Evolutionary conservation across 2,797 vertebrate genomes (phyloP), one percentile per base, ranked within the genome.

Genomic region (Sebastiscus tertius): DNA sequence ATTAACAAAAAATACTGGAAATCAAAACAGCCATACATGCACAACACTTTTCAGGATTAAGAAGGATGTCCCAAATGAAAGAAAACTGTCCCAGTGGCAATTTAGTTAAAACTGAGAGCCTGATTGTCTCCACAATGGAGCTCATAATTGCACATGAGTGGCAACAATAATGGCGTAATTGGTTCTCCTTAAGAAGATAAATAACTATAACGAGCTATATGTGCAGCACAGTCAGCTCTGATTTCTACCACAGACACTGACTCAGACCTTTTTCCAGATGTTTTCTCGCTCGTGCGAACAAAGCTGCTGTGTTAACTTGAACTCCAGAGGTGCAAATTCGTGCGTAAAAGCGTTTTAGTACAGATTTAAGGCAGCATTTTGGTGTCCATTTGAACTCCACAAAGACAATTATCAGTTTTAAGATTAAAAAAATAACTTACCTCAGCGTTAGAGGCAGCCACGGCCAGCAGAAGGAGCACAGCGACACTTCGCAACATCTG

Each of bases 401-500:
- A 54, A 33, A 67, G 3, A 34, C 8, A 33, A 18, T 1, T 1
- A 3, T 14, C 24, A 31, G 52, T 67, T 67, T 62, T 63, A 4
- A 58, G 24, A 60, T 6, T 20, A 2, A 42, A 22, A 75, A 11
- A 20, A 54, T 49, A 93, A 95, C 93, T 95, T 92, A 96, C 96
- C 95, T 96, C 93, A 0, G 95, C 95, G 65, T 80, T 64, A 46
- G 71, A 89, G 80, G 84, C 87, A 59, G 93, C 91, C 46, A 66
- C 76, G 59, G 91, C 87, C 56, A 96, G 88, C 80, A 95, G 86
- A 14, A 95, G 80, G 59, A 96, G 85, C 80, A 70, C 92, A 7
- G 93, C 81, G 63, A 92, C 89, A 89, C 93, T 89, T 84, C 85
- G 88, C 56, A 91, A 96, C 95, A 96, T 96, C 96, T 96, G 94